Evolutionary conservation across 2,113 vertebrate genomes (phyloP).

Genomic region (Campylomormyrus tamandua): DNA sequence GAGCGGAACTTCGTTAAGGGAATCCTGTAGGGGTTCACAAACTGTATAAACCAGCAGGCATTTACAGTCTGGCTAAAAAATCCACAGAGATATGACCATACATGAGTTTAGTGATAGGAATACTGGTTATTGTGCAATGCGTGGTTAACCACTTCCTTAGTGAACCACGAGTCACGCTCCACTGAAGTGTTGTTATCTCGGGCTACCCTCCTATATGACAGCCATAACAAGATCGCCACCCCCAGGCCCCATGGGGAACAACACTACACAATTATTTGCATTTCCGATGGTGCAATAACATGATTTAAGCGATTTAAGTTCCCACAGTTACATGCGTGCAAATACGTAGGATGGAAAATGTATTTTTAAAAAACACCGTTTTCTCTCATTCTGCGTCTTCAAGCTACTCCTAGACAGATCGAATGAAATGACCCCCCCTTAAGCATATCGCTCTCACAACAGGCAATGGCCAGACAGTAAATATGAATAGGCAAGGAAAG

Average conservation of each 20-base stretch:
- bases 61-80: neutral
- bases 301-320: neutral
- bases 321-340: neutral
- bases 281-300: neutral
- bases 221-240: neutral
- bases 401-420: neutral
- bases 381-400: neutral
- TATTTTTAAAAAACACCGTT: neutral
- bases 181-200: neutral
- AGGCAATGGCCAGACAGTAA: neutral
- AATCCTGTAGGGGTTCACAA: conserved; percentile 57
- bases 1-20: conserved; percentile 78
- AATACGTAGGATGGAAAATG: neutral
- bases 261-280: neutral
- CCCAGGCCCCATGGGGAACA: neutral
- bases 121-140: neutral
- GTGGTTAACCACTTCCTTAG: neutral
- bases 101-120: neutral
- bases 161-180: neutral
- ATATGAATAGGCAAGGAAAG: neutral
- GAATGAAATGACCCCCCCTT: neutral
- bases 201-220: neutral
- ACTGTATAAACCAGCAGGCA: neutral
- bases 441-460: neutral
- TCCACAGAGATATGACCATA: neutral